Percentiles rank a stretch among this genome's conserved stretches.
Evolutionary conservation across 2,888 invertebrate species (phyloP).

Genomic region (Drosophila longiperda): DNA sequence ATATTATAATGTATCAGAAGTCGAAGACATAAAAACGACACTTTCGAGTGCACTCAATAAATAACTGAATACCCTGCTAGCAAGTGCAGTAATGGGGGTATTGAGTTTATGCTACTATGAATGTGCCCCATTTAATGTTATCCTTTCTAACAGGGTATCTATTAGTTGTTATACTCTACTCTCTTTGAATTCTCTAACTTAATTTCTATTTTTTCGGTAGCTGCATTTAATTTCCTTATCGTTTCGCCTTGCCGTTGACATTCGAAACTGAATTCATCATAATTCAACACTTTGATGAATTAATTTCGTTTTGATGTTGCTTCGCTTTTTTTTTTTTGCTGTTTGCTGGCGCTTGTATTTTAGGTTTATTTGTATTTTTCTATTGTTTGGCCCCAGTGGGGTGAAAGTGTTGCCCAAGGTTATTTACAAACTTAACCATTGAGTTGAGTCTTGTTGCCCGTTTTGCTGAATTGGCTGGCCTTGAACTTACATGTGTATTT

Average conservation of each 20-base stretch:
- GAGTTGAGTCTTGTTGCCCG: slow-evolving; percentile 25
- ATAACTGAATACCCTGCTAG: slow-evolving; percentile 1
- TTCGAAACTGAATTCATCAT: slow-evolving; percentile 49
- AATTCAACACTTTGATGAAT: slow-evolving; percentile 64
- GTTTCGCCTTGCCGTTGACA: slow-evolving; percentile 20
- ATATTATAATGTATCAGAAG: slow-evolving; percentile 33
- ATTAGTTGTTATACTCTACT: not conserved
- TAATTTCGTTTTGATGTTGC: slow-evolving; percentile 52
- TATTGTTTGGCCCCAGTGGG: slow-evolving; percentile 32
- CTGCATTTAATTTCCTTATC: slow-evolving; percentile 17
- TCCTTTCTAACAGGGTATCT: slow-evolving; percentile 14
- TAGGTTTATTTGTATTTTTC: slow-evolving; percentile 3
- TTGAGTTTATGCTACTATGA: not conserved
- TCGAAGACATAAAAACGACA: slow-evolving; percentile 31
- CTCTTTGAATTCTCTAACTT: not conserved
- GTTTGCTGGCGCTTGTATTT: not conserved
- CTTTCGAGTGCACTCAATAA: slow-evolving; percentile 31
- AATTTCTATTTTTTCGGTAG: slow-evolving; percentile 32
- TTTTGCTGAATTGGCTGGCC: slow-evolving; percentile 50
- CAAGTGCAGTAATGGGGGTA: not conserved
- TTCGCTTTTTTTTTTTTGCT: slow-evolving; percentile 27
- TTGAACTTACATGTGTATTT: slow-evolving; percentile 46
- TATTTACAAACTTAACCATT: slow-evolving; percentile 42
- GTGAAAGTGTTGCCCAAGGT: slow-evolving; percentile 70
- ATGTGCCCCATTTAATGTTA: not conserved